These are phyloP conservation scores for Dreissena polymorpha DNA, from an alignment of 1,140 invertebrate species.

Conservation along the genomic window DNA sequence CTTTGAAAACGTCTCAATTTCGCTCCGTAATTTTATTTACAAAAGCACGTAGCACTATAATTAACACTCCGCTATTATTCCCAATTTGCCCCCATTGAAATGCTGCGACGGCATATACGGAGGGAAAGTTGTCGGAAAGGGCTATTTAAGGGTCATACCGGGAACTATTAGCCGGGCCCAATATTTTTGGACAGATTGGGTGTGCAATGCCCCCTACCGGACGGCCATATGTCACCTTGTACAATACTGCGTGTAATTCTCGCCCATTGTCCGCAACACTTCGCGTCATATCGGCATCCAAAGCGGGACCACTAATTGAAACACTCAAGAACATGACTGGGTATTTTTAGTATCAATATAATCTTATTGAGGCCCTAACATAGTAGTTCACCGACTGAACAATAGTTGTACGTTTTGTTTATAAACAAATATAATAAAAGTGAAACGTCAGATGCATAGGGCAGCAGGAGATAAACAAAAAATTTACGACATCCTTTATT, in stretches of 20 bases:
- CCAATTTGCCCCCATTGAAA: conserved; percentile 31
- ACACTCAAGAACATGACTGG: neutral
- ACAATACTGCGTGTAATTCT: conserved; percentile 47
- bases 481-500: too few relatives aligned
- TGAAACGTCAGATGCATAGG: too few relatives aligned
- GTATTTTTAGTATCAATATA: too few relatives aligned
- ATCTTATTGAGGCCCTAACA: too few relatives aligned
- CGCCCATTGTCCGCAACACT: conserved; percentile 46
- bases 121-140: conserved; percentile 33
- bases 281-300: conserved; percentile 49
- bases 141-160: conserved; percentile 36
- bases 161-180: conserved; percentile 20
- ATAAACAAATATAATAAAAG: too few relatives aligned
- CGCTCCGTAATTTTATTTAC: conserved; percentile 35
- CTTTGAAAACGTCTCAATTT: conserved; percentile 50
- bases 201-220: conserved; percentile 15
- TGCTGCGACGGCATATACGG: conserved; percentile 39
- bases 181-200: conserved; percentile 45
- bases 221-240: conserved; percentile 53
- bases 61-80: conserved; percentile 32
- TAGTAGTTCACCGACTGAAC: too few relatives aligned
- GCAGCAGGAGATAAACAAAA: too few relatives aligned
- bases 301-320: neutral
- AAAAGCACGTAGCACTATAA: conserved; percentile 23
- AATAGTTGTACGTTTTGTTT: too few relatives aligned